Evolutionary conservation across 2,888 invertebrate species (phyloP).

Genomic region (Pollenia griseotomentosa): DNA sequence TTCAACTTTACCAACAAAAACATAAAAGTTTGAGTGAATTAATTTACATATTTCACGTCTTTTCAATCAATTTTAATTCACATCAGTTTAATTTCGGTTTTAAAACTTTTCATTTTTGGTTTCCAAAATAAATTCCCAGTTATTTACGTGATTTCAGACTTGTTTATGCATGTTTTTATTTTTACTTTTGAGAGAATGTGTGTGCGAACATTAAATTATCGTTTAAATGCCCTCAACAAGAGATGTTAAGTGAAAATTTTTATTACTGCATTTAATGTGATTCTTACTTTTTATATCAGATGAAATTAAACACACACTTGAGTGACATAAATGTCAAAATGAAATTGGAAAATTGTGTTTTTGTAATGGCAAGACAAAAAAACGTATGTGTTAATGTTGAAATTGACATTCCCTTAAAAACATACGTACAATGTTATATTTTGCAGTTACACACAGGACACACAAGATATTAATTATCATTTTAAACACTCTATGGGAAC

Average conservation of each 20-base stretch:
- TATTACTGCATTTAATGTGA: constrained; percentile 45
- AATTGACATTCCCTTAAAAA: background rate
- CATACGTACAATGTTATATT: no score
- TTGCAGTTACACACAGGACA: no score
- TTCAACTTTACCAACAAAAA: background rate
- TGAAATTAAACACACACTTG: constrained; percentile 42
- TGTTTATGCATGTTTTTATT: constrained; percentile 33
- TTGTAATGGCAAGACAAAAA: background rate
- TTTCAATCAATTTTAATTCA: constrained; percentile 44
- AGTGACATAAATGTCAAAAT: constrained; percentile 49
- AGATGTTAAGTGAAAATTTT: constrained; percentile 48
- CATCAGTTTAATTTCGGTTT: constrained; percentile 26
- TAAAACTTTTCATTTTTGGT: constrained; percentile 12
- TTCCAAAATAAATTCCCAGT: constrained; percentile 18
- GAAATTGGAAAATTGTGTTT: constrained; percentile 20
- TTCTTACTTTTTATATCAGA: constrained; percentile 23
- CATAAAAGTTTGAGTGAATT: constrained; percentile 7
- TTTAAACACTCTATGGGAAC: no score
- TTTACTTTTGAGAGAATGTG: background rate
- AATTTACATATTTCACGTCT: constrained; percentile 2
- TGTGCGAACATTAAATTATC: constrained; percentile 17
- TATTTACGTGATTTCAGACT: constrained; percentile 36
- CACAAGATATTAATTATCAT: no score
- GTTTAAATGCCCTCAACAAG: constrained; percentile 30
- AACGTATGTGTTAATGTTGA: background rate